These are phyloP conservation scores for Epizoanthus rinbou DNA, from an alignment of 92 coral and sea anemone genomes.

Conservation along the genomic window DNA sequence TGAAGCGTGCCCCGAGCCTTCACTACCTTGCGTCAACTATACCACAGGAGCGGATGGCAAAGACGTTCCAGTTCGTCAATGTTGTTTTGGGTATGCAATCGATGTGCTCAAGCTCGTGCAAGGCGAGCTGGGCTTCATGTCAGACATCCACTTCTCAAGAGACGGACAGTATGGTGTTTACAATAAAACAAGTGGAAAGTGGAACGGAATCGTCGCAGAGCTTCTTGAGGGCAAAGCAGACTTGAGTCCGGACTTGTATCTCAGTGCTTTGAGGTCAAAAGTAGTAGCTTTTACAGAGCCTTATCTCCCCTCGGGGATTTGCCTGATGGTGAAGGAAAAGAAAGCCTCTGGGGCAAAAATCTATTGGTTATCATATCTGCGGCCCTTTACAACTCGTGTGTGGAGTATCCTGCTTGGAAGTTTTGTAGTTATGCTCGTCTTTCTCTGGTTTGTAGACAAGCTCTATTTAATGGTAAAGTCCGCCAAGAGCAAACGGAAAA, in stretches of 20 bases:
- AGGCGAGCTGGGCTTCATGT: slow-evolving; percentile 35
- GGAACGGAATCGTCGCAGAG: slow-evolving; percentile 90
- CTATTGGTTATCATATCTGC: slow-evolving; percentile 78
- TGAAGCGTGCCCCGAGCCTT: slow-evolving; percentile 64
- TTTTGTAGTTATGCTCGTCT: slow-evolving; percentile 75
- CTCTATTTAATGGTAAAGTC: slow-evolving; percentile 26
- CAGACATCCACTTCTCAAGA: slow-evolving; percentile 57
- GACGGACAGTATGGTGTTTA: slow-evolving; percentile 85
- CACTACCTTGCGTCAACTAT: slow-evolving; percentile 54
- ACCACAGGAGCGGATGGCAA: slow-evolving; percentile 47
- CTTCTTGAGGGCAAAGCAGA: slow-evolving; percentile 70
- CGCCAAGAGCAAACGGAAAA: slow-evolving; percentile 22
- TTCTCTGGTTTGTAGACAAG: slow-evolving; percentile 74
- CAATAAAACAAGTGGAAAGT: slow-evolving; percentile 59
- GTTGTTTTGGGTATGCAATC: slow-evolving; percentile 86
- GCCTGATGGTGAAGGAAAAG: slow-evolving; percentile 74
- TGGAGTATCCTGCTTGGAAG: slow-evolving; percentile 81
- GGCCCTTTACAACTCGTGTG: slow-evolving; percentile 79
- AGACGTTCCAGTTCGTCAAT: slow-evolving; percentile 32
- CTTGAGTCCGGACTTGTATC: slow-evolving; percentile 71
- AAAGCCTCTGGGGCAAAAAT: slow-evolving; percentile 63
- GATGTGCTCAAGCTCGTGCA: slow-evolving; percentile 63
- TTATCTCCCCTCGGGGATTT: slow-evolving; percentile 84
- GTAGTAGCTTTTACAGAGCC: slow-evolving; percentile 82
- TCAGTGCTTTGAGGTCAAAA: slow-evolving; percentile 73